Evolutionary conservation across 2,113 vertebrate species (phyloP), one percentile per base, ranked within the genome.

Genomic region (Corvus hawaiiensis): DNA sequence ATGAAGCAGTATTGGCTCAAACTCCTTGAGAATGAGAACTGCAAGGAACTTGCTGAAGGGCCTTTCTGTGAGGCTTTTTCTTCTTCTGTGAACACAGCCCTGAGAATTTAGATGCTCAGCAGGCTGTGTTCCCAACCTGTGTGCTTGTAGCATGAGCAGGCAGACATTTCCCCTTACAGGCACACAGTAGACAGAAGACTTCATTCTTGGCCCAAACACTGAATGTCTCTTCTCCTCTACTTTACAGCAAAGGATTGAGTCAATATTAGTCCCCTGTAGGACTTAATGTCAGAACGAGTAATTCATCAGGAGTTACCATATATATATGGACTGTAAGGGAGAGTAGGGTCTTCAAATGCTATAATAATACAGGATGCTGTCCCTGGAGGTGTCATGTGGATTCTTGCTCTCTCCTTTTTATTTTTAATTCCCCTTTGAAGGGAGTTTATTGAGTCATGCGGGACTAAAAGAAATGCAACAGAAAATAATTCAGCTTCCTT

Each of bases 401-500:
- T 64, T 91, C 64, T 94, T 88, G 43, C 41, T 71, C 62, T 63
- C 20, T 41, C 24, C 44, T 79, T 78, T 58, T 75, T 95, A 27
- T 90, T 89, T 95, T 96, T 95, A 72, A n/a, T 81, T 92, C 55
- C 17, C 14, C 26, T 95, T 96, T 93, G 88, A 93, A 89, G 37
- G 58, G 10, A 80, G 35, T 32, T 86, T 74, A 62, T 44, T 85
- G 87, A 86, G 68, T 75, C 68, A 68, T 0, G 0, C 15, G 56
- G 35, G 49, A 91, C 68, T 86, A 43, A 64, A 91, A 87, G 15
- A 71, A 72, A 84, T 33, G 16, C 30, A 76, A 32, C 41, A 69
- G 46, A 58, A 62, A 75, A 48, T 84, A 76, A 82, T 67, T 77
- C 23, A 39, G 9, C 75, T 94, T 97, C 93, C 84, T 92, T 76